Evolutionary conservation across 2,888 invertebrate genomes (phyloP), one percentile per base, ranked within the genome.

Genomic region (Asteroscopus sphinx): DNA sequence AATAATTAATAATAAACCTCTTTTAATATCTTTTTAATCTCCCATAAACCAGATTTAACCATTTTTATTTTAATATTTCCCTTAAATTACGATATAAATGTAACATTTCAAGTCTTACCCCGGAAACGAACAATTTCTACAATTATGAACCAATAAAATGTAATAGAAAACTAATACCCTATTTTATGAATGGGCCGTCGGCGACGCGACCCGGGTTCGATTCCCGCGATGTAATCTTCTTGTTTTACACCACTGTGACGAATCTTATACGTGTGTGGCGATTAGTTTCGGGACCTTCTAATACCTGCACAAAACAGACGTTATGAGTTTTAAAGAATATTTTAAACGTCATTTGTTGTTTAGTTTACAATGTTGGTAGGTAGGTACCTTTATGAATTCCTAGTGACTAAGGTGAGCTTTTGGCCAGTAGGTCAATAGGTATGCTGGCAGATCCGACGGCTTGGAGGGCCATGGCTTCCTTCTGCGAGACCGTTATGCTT

Each of bases 231-330:
- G 42, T 47, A 57, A 52, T 54, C 66, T 49, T 65, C 60, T 67
- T 78, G 74, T 80, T 80, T 82, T 78, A 77, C 70, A 68, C 51
- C 55, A 77, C 78, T 80, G 67, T 46, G 60, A 65, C 83, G 81
- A 85, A 85, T 84, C 70, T 51, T 52, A 73, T 68, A 78, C 81
- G 74, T 80, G 79, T 76, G 76, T 73, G 73, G 73, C 73, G 77
- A 86, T 82, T 77, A 67, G 77, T 65, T 55, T 46, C 78, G 75
- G 67, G 52, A 44, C 64, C 62, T 40, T 65, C 68, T 74, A 74
- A 74, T 74, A 70, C 67, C 70, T 65, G 69, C 53, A 56, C 64
- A 15, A 33, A 65, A 70, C 39, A 63, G 53, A 57, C 59, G 67
- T 56, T 59, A 45, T 47, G 57, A 39, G 56, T 56, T 55, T 73